Evolutionary conservation across 2,888 invertebrate genomes (phyloP).

Genomic region (Rhyacophila evoluta): DNA sequence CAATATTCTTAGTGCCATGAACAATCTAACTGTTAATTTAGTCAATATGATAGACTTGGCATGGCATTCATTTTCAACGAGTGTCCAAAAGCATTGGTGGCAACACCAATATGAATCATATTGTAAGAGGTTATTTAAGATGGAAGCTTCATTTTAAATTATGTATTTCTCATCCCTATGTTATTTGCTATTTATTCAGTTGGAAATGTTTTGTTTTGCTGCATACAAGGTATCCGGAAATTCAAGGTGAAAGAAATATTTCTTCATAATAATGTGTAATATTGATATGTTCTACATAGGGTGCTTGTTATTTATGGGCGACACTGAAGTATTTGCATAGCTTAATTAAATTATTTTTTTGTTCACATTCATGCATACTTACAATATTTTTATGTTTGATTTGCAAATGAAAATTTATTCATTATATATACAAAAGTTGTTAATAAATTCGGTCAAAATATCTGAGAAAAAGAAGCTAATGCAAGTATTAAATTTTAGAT

Average conservation of each 20-base stretch:
- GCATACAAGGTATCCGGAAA: conserved; percentile 15
- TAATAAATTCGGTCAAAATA: no score
- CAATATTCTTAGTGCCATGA: neutral
- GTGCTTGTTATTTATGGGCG: neutral
- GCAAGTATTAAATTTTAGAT: no score
- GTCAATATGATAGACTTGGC: neutral
- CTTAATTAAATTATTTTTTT: neutral
- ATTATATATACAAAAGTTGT: neutral
- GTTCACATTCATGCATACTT: no score
- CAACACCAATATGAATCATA: neutral
- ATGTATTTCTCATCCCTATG: neutral
- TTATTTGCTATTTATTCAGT: conserved; percentile 6
- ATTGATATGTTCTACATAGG: neutral
- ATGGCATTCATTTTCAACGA: neutral
- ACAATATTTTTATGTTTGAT: no score
- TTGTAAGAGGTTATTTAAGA: neutral
- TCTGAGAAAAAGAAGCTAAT: no score
- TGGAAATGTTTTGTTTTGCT: neutral
- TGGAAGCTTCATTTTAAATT: neutral
- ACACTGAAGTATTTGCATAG: neutral
- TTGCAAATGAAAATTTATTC: neutral
- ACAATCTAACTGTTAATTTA: neutral
- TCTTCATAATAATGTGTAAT: neutral
- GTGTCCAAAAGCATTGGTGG: neutral
- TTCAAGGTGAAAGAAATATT: neutral